Conservation (phyloP, 2,888 invertebrate genomes). For the Drosophila recens region DNA sequence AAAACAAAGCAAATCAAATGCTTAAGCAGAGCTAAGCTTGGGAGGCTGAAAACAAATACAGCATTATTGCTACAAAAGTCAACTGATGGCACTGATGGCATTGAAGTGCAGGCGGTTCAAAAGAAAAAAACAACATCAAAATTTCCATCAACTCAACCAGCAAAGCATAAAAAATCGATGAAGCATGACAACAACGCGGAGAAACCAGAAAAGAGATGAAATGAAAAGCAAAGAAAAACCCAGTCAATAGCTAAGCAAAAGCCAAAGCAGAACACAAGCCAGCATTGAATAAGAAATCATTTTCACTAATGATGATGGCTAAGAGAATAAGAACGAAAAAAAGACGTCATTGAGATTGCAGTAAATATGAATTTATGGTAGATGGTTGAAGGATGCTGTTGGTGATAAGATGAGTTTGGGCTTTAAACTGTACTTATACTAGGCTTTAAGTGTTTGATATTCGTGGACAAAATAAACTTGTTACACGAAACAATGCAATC, state of each 20-base stretch:
- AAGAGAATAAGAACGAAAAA: constrained; percentile 12
- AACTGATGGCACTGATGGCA: constrained; percentile 18
- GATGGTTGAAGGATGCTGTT: constrained; percentile 7
- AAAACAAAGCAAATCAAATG: constrained; percentile 52
- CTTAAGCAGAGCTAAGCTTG: constrained; percentile 28
- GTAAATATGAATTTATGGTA: constrained; percentile 29
- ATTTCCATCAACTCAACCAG: constrained; percentile 23
- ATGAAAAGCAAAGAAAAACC: constrained; percentile 38
- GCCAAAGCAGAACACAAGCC: constrained; percentile 28
- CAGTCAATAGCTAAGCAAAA: constrained; percentile 34
- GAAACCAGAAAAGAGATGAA: constrained; percentile 37
- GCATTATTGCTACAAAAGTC: constrained; percentile 54
- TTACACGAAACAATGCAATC: constrained; percentile 75
- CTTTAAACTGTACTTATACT: constrained; percentile 51
- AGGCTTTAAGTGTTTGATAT: constrained; percentile 52
- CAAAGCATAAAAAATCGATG: constrained; percentile 73
- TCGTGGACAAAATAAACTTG: constrained; percentile 70
- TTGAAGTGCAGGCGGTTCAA: constrained; percentile 31
- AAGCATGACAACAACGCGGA: constrained; percentile 67
- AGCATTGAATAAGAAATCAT: constrained; percentile 74
- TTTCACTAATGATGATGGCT: constrained; percentile 69
- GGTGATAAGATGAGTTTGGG: constrained; percentile 28
- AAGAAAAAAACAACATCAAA: not conserved
- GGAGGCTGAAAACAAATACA: constrained; percentile 61
- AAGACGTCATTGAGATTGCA: constrained; percentile 58